Evolutionary conservation across 2,888 invertebrate genomes (phyloP).

Genomic region (Seira sanloemensis): DNA sequence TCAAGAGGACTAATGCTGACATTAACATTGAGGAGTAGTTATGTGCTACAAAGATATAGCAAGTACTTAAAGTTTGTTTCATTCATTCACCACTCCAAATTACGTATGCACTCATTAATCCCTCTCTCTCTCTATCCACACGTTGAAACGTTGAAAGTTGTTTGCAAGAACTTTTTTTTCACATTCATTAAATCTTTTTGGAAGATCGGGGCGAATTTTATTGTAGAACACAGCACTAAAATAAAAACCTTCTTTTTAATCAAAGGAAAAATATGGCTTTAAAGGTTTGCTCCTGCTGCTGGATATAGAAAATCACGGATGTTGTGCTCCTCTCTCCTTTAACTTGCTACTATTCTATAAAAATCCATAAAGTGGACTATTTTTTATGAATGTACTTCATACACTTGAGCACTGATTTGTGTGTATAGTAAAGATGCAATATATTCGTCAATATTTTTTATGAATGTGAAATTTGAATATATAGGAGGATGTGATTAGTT

Average conservation of each 20-base stretch:
- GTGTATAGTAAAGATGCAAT: constrained; percentile 11
- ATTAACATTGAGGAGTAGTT: too few species aligned
- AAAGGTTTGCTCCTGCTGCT: constrained; percentile 10
- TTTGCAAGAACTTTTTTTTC: too few species aligned
- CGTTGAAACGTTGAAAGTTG: too few species aligned
- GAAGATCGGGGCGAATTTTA: too few species aligned
- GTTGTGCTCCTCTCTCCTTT: constrained; percentile 39
- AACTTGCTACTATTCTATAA: constrained; percentile 3
- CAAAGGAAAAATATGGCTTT: not conserved
- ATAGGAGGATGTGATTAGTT: constrained; percentile 44
- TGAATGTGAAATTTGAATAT: constrained; percentile 55
- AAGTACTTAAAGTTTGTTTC: not conserved
- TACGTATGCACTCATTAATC: not conserved
- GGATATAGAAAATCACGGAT: constrained; percentile 62
- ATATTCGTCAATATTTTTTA: constrained; percentile 22
- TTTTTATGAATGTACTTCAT: constrained; percentile 26
- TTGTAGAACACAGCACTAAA: not conserved
- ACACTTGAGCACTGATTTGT: not conserved
- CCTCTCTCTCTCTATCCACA: too few species aligned
- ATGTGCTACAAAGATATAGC: too few species aligned
- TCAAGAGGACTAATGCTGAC: too few species aligned
- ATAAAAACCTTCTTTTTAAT: constrained; percentile 3
- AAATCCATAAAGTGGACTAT: constrained; percentile 3
- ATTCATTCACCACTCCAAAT: constrained; percentile 4
- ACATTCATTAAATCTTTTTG: too few species aligned